Evolutionary conservation across 2,888 invertebrate species (phyloP), one percentile per base, ranked within the genome.

Genomic region (Pandemis cinnamomeana): DNA sequence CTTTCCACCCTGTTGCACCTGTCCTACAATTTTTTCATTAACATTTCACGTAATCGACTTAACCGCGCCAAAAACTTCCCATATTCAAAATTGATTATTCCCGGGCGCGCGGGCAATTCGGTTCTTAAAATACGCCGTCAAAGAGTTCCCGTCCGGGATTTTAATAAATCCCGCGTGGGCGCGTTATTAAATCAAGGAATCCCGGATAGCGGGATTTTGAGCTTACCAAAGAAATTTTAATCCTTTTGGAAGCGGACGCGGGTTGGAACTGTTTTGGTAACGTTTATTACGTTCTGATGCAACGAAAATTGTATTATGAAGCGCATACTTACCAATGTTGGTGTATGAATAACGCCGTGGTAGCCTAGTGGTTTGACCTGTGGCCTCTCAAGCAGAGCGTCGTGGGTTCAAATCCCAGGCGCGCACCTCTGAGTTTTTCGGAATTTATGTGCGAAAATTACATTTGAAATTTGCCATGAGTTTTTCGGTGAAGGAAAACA

Each of bases 131-230:
- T 72, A 69, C 72, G 27, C 10, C 72, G 68, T 51, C 69, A 73
- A 69, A 73, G 71, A 46, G 66, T 58, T 68, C 48, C 73, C 72
- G 58, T 46, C 64, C 67, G 53, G 68, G 68, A 46, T 73, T 73
- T 73, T 73, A 69, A 69, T 73, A 73, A 73, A 73, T 69, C 73
- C 68, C 51, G 67, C 67, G 53, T 15, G 66, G 66, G 67, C 60
- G 60, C 69, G 69, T 60, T 73, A 73, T 69, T 73, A 73, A 69
- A 73, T 73, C 72, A 73, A 64, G 58, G 69, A 69, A 68, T 46
- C 67, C 72, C 46, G 72, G 51, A 51, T 5, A 46, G 42, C 60
- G 51, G 68, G 60, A 58, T 48, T 55, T 58, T 58, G 36, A 36
- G 67, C 64, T 73, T 68, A 63, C 55, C 67, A 51, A 53, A 55